These are phyloP conservation scores for Ursus arctos DNA, from an alignment of 2,113 vertebrate species.

Conservation along the genomic window DNA sequence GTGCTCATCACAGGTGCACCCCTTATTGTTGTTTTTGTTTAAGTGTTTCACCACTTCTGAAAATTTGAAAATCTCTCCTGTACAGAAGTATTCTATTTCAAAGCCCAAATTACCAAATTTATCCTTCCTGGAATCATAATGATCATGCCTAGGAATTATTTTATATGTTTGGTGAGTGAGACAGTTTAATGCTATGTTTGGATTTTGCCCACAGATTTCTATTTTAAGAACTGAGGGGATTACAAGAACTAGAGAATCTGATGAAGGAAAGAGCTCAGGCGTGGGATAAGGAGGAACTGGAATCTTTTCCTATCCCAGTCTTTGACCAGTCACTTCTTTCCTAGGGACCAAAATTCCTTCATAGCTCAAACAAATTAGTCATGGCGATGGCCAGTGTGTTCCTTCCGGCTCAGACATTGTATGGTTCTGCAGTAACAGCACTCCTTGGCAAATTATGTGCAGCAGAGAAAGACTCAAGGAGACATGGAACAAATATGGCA, in stretches of 20 bases:
- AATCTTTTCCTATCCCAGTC: neutral
- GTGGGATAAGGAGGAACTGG: neutral
- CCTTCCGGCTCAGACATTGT: neutral
- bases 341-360: neutral
- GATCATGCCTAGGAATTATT: neutral
- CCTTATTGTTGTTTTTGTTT: neutral
- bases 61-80: neutral
- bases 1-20: neutral
- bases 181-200: neutral
- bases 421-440: neutral
- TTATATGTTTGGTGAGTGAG: slow-evolving; percentile 30
- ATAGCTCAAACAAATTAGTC: neutral
- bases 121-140: neutral
- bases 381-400: neutral
- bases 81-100: neutral
- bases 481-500: neutral
- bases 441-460: neutral
- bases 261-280: neutral
- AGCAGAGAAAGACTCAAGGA: neutral
- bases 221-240: neutral
- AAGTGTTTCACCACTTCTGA: neutral
- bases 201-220: slow-evolving; percentile 45
- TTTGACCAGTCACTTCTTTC: neutral
- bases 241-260: neutral
- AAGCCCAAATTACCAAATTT: neutral